A percentile compares a stretch with the other conserved stretches of the same genome.
These are phyloP conservation scores for Mohoua ochrocephala DNA, from an alignment of 2,113 vertebrate genomes.

Conservation along the genomic window DNA sequence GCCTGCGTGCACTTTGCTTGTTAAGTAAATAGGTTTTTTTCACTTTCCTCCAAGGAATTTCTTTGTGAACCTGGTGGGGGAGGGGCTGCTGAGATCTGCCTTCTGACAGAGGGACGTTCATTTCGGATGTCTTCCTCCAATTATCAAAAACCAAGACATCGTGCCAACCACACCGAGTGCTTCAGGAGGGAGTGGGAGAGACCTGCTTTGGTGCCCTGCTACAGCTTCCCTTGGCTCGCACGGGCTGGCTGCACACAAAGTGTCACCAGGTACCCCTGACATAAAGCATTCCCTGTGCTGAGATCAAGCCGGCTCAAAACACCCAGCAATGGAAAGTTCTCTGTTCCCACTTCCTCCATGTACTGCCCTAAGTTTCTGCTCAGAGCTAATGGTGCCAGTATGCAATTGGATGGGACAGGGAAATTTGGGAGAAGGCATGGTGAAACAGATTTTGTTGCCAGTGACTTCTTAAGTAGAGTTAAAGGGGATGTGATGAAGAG, in stretches of 20 bases:
- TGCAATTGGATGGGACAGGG: neutral
- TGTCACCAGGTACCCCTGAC: neutral
- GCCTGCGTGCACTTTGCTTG: no score
- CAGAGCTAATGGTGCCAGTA: rapidly evolving
- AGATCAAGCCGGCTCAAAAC: neutral
- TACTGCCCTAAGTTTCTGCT: neutral
- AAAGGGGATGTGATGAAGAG: neutral
- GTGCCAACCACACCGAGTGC: neutral
- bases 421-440: neutral
- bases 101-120: no score
- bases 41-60: no score
- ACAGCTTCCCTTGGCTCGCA: neutral
- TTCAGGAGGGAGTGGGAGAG: neutral
- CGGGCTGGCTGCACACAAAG: neutral
- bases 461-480: neutral
- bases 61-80: no score
- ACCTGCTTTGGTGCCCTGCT: neutral
- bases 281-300: neutral
- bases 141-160: no score
- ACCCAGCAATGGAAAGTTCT: neutral
- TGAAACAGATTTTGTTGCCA: neutral
- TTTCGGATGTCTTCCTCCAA: no score
- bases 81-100: no score
- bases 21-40: no score
- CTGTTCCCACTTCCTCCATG: neutral